Base-by-base conservation (phyloP, 2,113 vertebrate genomes). In the Sturnira hondurensis region DNA sequence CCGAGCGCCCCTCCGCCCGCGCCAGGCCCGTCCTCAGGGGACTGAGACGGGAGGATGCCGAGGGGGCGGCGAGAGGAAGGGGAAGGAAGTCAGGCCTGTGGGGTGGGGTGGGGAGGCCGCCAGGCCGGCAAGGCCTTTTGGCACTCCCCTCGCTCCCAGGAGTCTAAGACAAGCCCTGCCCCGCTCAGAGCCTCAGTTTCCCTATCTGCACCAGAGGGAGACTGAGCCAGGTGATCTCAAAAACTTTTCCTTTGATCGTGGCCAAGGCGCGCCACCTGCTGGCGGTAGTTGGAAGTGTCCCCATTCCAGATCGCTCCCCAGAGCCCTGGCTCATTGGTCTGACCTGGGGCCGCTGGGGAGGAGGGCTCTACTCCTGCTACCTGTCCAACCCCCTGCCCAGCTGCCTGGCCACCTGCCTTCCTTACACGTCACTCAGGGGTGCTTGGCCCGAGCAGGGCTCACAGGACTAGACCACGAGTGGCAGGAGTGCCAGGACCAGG, bases 191-290 rank as follows among this genome's bases (percentile, higher is more conserved):
- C 54, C 54, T 96, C 65, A 12, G 56, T 77, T 58, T 86, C 36
- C n/a, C 31, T 8, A 0, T 7, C 28, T 50, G 28, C 24, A 0
- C 1, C 16, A 61, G 24, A 58, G 14, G 36, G 38, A 47, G 47
- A 7, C 33, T 12, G 38, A 31, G 43, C 52, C 56, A 11, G 45
- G 41, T 11, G 68, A 1, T 17, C 0, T 4, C 11, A n/a, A 10
- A 26, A 31, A 1, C 8, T 0, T 33, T 58, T 3, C 45, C n/a
- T 77, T 68, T 28, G 71, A 52, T n/a, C 1, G 15, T 17, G 84
- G 94, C 78, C 36, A 6, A 28, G 9, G 8, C 2, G 54, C 56
- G 74, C 96, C 96, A 50, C 5, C 97, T 97, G 74, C 90, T 92
- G 97, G 94, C 80, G 15, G 0, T 8, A 7, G 1, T 20, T 26